Percentiles rank a stretch among this genome's conserved stretches.
Conservation (phyloP, 2,113 vertebrate species). For the Petrocephalus microphthalmus region DNA sequence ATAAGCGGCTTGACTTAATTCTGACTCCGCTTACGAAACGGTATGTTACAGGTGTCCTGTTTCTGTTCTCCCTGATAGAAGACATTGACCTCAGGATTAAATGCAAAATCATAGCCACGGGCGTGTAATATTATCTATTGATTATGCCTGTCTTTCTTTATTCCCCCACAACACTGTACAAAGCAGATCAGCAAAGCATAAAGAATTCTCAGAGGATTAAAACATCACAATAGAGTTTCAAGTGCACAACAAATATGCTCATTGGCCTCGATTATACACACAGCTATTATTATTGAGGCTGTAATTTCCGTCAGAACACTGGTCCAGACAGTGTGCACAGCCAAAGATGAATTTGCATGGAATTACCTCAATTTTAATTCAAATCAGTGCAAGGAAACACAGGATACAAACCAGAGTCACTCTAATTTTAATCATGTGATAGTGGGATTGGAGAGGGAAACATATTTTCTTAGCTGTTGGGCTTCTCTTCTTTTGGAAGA, state of each 20-base stretch:
- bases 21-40: neutral
- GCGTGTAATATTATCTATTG: neutral
- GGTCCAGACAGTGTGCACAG: neutral
- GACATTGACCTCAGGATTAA: neutral
- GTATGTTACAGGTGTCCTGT: neutral
- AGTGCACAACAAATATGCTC: neutral
- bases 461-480: too few species aligned
- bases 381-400: neutral
- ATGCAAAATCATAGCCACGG: neutral
- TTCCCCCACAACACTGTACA: neutral
- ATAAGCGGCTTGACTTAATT: neutral
- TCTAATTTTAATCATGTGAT: neutral
- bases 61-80: neutral
- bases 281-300: neutral
- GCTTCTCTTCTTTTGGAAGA: too few species aligned
- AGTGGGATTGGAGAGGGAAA: neutral
- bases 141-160: neutral
- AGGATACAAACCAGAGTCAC: neutral
- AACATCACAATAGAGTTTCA: neutral
- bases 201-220: neutral
- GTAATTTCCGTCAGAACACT: neutral
- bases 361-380: neutral
- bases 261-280: neutral
- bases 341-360: neutral
- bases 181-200: neutral